Percentiles rank a stretch among this genome's conserved stretches.
Conservation (phyloP, 2,113 vertebrate genomes). For the Neofelis nebulosa region DNA sequence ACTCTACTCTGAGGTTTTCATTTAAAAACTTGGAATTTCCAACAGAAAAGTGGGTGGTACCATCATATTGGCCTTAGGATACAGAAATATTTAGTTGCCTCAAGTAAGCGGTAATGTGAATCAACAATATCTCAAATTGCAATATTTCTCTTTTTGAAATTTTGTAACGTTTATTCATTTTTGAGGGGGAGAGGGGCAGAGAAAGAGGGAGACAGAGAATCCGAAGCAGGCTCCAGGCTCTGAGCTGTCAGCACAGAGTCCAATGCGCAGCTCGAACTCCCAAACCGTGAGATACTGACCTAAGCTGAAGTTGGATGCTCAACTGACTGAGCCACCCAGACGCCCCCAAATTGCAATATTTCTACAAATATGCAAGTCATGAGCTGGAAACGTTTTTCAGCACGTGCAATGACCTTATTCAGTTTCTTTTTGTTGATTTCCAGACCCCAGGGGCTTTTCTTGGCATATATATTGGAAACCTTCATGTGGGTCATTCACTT, state of each 20-base stretch:
- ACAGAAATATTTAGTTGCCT: slow-evolving; percentile 47
- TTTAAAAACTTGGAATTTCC: slow-evolving; percentile 52
- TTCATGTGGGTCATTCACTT: not conserved
- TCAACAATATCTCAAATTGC: slow-evolving; percentile 6
- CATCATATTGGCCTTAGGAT: not conserved
- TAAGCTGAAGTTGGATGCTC: no score
- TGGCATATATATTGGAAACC: not conserved
- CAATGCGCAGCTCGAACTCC: no score
- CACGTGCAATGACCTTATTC: not conserved
- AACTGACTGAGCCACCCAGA: no score
- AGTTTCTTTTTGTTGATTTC: not conserved
- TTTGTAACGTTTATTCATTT: no score
- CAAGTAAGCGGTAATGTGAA: slow-evolving; percentile 18
- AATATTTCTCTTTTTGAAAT: not conserved
- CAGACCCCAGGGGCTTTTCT: not conserved
- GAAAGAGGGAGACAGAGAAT: no score
- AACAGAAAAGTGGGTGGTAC: slow-evolving; percentile 26
- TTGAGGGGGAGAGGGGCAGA: no score
- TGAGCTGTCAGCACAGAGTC: no score
- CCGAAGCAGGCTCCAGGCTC: no score
- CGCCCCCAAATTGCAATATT: no score
- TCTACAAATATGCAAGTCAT: not conserved
- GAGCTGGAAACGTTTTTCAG: slow-evolving; percentile 16
- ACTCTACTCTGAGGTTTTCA: slow-evolving; percentile 53
- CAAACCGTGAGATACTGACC: no score